Evolutionary conservation across 2,888 invertebrate genomes (phyloP).

Genomic region (Rambutsinella grinnellia): DNA sequence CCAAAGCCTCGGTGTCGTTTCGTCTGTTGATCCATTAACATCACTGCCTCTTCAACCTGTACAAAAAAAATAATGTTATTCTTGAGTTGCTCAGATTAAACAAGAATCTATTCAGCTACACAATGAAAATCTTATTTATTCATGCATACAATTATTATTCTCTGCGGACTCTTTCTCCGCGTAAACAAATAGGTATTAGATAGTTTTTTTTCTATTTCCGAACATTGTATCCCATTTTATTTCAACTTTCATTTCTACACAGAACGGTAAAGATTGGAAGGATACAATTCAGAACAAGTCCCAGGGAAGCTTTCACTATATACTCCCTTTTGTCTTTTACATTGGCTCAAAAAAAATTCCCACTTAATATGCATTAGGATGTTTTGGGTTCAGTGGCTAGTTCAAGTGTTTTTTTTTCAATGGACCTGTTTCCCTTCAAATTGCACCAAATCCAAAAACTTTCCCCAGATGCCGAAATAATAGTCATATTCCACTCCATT

Average conservation of each 20-base stretch:
- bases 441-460: no score
- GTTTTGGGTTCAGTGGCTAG: not conserved
- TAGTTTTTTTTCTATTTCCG: no score
- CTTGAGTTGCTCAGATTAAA: no score
- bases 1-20: slow-evolving; percentile 68
- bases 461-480: not conserved
- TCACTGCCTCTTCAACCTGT: slow-evolving; percentile 50
- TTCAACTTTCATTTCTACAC: not conserved
- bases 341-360: not conserved
- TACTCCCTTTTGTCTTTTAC: not conserved
- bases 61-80: not conserved
- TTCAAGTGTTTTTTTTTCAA: not conserved
- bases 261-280: not conserved
- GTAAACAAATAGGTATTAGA: not conserved
- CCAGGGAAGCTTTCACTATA: not conserved
- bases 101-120: no score
- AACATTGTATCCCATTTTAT: not conserved
- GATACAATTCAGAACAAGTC: not conserved
- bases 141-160: slow-evolving; percentile 40
- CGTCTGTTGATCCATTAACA: slow-evolving; percentile 67
- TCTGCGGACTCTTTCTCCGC: slow-evolving; percentile 3
- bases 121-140: slow-evolving; percentile 40
- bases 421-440: no score
- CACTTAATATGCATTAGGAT: not conserved
- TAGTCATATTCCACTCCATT: no score